Conservation (phyloP, 2,888 invertebrate genomes). For the Leptothorax acervorum region DNA sequence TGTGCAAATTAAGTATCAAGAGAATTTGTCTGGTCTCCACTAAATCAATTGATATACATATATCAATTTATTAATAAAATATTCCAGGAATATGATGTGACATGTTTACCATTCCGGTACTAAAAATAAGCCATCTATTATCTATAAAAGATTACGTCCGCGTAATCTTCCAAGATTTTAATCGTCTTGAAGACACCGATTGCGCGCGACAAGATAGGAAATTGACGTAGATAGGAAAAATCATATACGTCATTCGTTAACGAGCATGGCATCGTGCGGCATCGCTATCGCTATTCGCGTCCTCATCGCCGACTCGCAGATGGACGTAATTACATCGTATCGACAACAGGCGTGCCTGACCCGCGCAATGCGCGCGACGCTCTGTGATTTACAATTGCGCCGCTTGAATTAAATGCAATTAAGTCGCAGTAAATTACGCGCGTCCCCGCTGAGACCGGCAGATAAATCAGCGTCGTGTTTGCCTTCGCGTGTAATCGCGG, state of each 20-base stretch:
- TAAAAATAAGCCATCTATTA: not conserved
- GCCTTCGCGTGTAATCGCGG: slow-evolving; percentile 76
- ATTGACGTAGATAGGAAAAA: not conserved
- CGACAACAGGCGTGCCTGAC: slow-evolving; percentile 82
- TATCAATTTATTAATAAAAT: not conserved
- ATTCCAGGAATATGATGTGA: not conserved
- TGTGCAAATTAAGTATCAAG: not conserved
- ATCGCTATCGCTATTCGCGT: slow-evolving; percentile 28
- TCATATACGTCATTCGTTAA: slow-evolving; percentile 23
- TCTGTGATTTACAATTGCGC: slow-evolving; percentile 81
- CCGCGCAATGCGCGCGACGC: slow-evolving; percentile 77
- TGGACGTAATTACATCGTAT: slow-evolving; percentile 79
- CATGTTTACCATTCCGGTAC: not conserved
- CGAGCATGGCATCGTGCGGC: slow-evolving; percentile 28
- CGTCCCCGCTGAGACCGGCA: slow-evolving; percentile 65
- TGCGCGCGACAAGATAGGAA: not conserved
- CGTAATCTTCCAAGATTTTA: slow-evolving; percentile 16
- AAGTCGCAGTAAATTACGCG: slow-evolving; percentile 81
- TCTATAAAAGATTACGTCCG: not conserved
- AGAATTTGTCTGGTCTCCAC: not conserved
- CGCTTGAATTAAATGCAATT: slow-evolving; percentile 82
- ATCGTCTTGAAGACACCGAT: slow-evolving; percentile 18
- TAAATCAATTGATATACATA: not conserved
- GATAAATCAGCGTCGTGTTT: slow-evolving; percentile 79
- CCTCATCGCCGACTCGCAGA: slow-evolving; percentile 51